Base-by-base conservation (phyloP, 2,797 vertebrate genomes). In the Pangasius sanitwongsei region DNA sequence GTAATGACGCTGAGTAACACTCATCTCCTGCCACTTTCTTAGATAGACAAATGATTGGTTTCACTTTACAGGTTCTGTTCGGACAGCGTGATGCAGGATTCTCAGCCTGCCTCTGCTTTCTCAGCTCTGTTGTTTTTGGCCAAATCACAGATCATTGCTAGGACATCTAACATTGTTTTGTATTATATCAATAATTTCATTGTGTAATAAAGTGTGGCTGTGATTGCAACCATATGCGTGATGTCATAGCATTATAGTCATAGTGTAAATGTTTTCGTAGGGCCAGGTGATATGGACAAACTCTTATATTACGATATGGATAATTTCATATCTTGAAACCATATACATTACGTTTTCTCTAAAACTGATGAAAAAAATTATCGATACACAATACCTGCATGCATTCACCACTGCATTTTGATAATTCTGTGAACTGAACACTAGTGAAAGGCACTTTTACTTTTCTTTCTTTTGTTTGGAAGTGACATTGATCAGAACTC, bases 21-120 rank as follows among this genome's bases (percentile, higher is more conserved):
- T 78, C 87, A 90, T 87, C 90, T 90, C 90, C 85, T 83, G 90
- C 87, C 90, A 91, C 93, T 91, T 92, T 59, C 83, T 83, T 67
- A 88, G 85, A 88, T 88, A 89, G 87, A 91, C 48, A 83, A 93
- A 92, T 37, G 57, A 91, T 94, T 90, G 75, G 28, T 91, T 90
- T 90, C 87, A 88, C 89, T 85, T 86, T 53, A 70, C 88, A 85
- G 78, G 70, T 83, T 31, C 67, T 61, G 20, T 89, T 92, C 90
- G 89, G 61, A 86, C 88, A 89, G 67, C 63, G 83, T 69, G 63
- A 78, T 34, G 86, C 84, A 50, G 57, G 81, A 63, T 85, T 88
- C 48, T 77, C 53, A 53, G 44, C 28, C 69, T n/a, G 44, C 23
- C 34, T 75, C 69, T 75, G 57, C 6, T 63, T 61, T 61, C n/a